phyloP scores from a whole-genome alignment of 1,140 invertebrate species.

The Heliconius melpomene region DNA sequence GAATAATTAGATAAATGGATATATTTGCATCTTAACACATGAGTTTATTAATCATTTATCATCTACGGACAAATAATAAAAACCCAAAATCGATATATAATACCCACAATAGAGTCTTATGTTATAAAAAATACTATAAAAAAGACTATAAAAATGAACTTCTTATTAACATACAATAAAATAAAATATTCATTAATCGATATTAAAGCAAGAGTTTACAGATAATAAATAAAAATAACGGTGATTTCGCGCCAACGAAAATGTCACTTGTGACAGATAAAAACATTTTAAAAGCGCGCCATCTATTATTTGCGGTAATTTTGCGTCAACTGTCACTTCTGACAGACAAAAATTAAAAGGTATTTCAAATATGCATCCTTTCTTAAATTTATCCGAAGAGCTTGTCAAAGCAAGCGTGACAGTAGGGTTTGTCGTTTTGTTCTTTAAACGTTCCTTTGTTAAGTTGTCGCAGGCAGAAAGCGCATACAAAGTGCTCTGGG shows the following conservation, averaged over 20 bases:
- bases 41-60: constrained; percentile 12
- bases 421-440: constrained; percentile 98
- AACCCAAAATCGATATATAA: not conserved
- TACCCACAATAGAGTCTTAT: not conserved
- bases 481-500: constrained; percentile 99
- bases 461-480: constrained; percentile 97
- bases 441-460: constrained; percentile 99
- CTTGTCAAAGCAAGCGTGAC: constrained; percentile 98
- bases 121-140: not conserved
- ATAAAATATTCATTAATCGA: not conserved
- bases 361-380: constrained; percentile 21
- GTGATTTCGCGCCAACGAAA: not conserved
- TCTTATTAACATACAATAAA: not conserved
- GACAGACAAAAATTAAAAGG: not conserved
- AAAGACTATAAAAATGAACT: not conserved
- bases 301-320: constrained; percentile 20
- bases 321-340: not conserved
- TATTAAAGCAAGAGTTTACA: constrained; percentile 11
- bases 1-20: not conserved
- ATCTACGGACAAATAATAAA: not conserved
- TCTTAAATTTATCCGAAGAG: constrained; percentile 89
- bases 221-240: constrained; percentile 2
- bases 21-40: not conserved
- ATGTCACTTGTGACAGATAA: not conserved
- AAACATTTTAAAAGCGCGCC: constrained; percentile 12